phyloP scores from a whole-genome alignment of 2,113 vertebrate species.

The Pteronura brasiliensis region DNA sequence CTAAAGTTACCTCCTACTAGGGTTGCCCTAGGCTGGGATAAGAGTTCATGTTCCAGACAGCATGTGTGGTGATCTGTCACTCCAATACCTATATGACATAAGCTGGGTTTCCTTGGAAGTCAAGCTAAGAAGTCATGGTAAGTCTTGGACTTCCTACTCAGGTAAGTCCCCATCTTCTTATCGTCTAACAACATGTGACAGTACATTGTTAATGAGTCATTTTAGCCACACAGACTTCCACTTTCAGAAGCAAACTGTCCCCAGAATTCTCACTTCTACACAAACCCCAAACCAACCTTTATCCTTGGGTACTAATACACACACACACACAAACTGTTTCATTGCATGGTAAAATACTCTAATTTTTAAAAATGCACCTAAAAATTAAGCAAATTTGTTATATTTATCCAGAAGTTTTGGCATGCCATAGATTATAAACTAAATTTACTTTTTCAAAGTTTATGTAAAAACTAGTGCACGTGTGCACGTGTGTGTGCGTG shows the following conservation, averaged over 20 bases:
- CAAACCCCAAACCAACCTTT: slow-evolving; percentile 25
- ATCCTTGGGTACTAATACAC: neutral
- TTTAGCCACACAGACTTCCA: neutral
- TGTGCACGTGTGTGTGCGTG: too few species aligned
- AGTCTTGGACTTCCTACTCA: slow-evolving; percentile 24
- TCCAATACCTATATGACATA: neutral
- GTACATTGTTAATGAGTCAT: neutral
- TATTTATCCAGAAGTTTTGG: neutral
- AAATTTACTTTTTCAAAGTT: slow-evolving; percentile 4
- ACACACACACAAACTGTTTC: neutral
- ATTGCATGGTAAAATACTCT: neutral
- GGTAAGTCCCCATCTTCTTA: slow-evolving; percentile 2
- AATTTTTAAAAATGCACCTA: neutral
- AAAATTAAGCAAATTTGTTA: neutral
- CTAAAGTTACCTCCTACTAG: neutral
- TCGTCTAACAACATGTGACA: neutral
- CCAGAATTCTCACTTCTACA: slow-evolving; percentile 32
- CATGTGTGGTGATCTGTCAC: neutral
- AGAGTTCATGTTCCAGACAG: neutral
- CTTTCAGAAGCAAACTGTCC: slow-evolving; percentile 32
- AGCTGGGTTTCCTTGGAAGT: neutral
- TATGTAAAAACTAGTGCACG: neutral
- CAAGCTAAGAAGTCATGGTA: neutral
- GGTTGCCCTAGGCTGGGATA: neutral
- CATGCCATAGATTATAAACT: neutral